Evolutionary conservation across 1,140 invertebrate species (phyloP).

Genomic region (Pseudachorutes palmiensis): DNA sequence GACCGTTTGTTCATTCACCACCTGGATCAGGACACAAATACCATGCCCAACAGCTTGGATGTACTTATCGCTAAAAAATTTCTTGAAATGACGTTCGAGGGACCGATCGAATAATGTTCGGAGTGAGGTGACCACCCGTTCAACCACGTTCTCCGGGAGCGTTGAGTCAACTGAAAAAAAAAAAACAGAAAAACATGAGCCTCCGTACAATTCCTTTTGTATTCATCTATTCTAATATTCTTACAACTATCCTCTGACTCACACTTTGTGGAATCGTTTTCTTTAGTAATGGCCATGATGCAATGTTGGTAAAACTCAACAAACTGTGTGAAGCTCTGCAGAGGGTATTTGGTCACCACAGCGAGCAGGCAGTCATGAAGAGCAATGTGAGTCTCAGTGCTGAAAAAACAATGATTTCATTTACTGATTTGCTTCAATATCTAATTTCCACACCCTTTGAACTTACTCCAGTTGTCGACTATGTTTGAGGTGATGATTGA

Average conservation of each 20-base stretch:
- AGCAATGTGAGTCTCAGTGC: background rate
- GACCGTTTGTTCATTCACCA: background rate
- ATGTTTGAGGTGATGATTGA: background rate
- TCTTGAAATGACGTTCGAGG: background rate
- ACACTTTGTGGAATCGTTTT: background rate
- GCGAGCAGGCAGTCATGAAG: background rate
- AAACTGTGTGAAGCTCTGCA: background rate
- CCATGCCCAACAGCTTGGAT: slow-evolving; percentile 17
- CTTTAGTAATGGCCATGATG: background rate
- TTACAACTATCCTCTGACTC: background rate
- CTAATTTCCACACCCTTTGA: background rate
- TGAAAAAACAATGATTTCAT: background rate
- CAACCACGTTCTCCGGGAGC: background rate
- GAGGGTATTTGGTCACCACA: background rate
- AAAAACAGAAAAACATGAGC: background rate
- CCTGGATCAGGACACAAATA: slow-evolving; percentile 20
- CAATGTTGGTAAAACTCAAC: background rate
- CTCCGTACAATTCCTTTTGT: background rate
- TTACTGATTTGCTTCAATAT: background rate
- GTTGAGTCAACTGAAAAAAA: background rate
- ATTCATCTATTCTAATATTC: background rate
- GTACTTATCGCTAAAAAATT: slow-evolving; percentile 7
- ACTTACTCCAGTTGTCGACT: background rate
- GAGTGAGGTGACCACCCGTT: background rate
- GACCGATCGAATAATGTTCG: background rate